phyloP scores from a whole-genome alignment of 2,888 invertebrate genomes.

The Sialis lutaria region DNA sequence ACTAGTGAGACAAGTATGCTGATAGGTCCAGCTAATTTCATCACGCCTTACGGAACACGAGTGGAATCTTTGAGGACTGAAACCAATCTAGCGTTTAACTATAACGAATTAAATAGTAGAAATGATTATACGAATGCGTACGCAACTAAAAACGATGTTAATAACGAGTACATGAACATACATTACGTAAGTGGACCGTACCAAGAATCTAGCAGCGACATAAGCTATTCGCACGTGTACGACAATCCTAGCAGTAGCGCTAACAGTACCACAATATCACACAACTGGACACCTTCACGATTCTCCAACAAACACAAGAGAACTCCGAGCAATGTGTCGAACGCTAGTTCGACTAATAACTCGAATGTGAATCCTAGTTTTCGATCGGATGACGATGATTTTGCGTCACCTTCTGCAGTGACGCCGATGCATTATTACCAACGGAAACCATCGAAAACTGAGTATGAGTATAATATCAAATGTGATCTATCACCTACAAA shows the following conservation, averaged over 20 bases:
- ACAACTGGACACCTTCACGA: slow-evolving; percentile 4
- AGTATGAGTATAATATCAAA: slow-evolving; percentile 20
- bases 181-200: slow-evolving; percentile 16
- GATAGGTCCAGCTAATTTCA: slow-evolving; percentile 9
- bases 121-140: not conserved
- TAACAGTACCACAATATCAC: slow-evolving; percentile 1
- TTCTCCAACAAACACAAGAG: slow-evolving; percentile 39
- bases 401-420: slow-evolving; percentile 16
- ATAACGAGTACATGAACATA: slow-evolving; percentile 21
- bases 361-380: slow-evolving; percentile 44
- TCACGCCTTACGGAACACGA: slow-evolving; percentile 1
- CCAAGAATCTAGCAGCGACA: slow-evolving; percentile 2
- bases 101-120: slow-evolving; percentile 10
- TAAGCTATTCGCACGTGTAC: slow-evolving; percentile 25
- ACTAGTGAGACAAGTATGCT: slow-evolving; percentile 18
- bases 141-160: slow-evolving; percentile 10
- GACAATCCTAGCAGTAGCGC: slow-evolving; percentile 33
- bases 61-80: slow-evolving; percentile 14
- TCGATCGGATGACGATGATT: slow-evolving; percentile 38
- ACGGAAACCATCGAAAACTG: slow-evolving; percentile 17
- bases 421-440: slow-evolving; percentile 31
- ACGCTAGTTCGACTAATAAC: slow-evolving; percentile 35
- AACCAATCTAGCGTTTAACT: slow-evolving; percentile 16
- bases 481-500: slow-evolving; percentile 9
- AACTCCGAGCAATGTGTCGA: slow-evolving; percentile 60